Conservation (phyloP, 53 echinoderm and acorn worm species). For the Antedon mediterranea region DNA sequence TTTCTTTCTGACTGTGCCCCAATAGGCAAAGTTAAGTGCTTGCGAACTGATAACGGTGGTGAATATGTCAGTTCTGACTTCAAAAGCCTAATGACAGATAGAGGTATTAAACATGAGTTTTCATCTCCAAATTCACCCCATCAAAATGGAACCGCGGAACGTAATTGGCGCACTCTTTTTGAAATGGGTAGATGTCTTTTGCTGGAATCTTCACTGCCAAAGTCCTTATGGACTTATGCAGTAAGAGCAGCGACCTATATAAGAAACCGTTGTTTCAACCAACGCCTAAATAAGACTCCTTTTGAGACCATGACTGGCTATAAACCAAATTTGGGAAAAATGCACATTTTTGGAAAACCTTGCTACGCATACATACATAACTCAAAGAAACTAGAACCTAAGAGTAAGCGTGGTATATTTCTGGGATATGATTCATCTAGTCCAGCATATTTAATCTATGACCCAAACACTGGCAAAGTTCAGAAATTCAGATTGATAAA, state of each 20-base stretch:
- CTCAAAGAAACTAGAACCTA: not conserved
- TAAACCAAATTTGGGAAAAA: not conserved
- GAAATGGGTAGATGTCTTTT: slow-evolving; percentile 1
- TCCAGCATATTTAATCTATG: not conserved
- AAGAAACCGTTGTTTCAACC: not conserved
- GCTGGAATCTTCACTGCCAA: not conserved
- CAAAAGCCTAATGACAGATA: not conserved
- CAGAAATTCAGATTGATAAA: not conserved
- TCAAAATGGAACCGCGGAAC: slow-evolving; percentile 1
- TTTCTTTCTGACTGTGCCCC: not conserved
- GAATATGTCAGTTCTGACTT: not conserved
- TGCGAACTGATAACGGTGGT: not conserved
- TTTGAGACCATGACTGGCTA: not conserved
- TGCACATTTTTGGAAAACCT: not conserved
- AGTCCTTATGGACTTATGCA: not conserved
- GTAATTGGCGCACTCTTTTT: not conserved
- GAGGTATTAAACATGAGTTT: not conserved
- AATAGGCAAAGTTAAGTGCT: not conserved
- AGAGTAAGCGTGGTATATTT: not conserved
- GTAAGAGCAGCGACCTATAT: not conserved
- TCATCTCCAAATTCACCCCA: not conserved
- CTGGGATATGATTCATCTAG: not conserved
- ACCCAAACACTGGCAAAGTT: not conserved
- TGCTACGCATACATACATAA: not conserved
- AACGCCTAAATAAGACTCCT: not conserved